Evolutionary conservation across 2,888 invertebrate genomes (phyloP).

Genomic region (Agrotis exclamationis): DNA sequence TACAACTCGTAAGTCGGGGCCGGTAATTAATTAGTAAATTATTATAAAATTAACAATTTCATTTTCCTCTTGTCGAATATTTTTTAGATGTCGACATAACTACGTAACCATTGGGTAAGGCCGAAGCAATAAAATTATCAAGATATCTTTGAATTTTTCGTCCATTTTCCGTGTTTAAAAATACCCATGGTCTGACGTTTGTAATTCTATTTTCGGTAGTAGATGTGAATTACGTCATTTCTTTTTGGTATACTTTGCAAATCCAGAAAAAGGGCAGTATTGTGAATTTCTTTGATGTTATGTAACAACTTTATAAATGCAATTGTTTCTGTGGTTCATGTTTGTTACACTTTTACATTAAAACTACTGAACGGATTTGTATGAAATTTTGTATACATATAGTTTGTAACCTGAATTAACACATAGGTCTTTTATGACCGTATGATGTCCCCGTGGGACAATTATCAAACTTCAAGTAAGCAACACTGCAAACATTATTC

Average conservation of each 20-base stretch:
- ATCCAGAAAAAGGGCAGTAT: background rate
- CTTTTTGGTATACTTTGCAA: background rate
- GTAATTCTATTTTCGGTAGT: slow-evolving; percentile 37
- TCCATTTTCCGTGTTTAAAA: slow-evolving; percentile 38
- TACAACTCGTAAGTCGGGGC: too few relatives aligned
- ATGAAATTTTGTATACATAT: too few relatives aligned
- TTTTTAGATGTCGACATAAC: background rate
- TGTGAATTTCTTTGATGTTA: background rate
- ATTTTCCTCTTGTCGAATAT: background rate
- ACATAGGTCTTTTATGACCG: too few relatives aligned
- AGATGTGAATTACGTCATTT: background rate
- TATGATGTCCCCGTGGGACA: too few relatives aligned
- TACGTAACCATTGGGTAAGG: background rate
- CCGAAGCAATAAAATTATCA: slow-evolving; percentile 24
- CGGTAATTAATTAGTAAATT: too few relatives aligned
- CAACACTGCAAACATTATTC: too few relatives aligned
- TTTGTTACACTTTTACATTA: too few relatives aligned
- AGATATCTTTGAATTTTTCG: background rate
- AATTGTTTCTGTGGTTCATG: too few relatives aligned
- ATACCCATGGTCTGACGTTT: slow-evolving; percentile 19
- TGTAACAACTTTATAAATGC: too few relatives aligned
- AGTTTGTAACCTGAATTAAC: too few relatives aligned
- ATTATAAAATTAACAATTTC: background rate
- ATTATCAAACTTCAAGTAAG: too few relatives aligned
- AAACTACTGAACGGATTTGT: too few relatives aligned